Percentiles rank a stretch among this genome's conserved stretches.
Conservation (phyloP, 1,140 invertebrate species). For the Helicoverpa zea region DNA sequence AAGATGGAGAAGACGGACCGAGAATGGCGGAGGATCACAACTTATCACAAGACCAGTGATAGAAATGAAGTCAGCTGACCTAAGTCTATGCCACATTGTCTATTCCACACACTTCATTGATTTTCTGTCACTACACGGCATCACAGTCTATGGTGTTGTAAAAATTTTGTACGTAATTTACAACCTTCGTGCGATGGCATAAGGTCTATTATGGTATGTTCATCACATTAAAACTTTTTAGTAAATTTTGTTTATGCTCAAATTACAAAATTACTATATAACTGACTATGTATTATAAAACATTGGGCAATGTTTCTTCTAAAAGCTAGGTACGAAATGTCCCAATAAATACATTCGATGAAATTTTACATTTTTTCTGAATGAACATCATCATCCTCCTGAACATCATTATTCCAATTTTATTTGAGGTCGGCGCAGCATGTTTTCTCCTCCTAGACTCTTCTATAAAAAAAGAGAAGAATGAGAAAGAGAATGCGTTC, state of each 20-base stretch:
- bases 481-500: too few relatives aligned
- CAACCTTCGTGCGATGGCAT: background rate
- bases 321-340: too few relatives aligned
- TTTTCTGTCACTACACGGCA: slow-evolving; percentile 58
- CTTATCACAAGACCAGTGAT: slow-evolving; percentile 87
- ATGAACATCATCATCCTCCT: too few relatives aligned
- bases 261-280: background rate
- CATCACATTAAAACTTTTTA: background rate
- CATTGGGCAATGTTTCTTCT: too few relatives aligned
- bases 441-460: too few relatives aligned
- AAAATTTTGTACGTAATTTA: background rate
- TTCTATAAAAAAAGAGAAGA: too few relatives aligned
- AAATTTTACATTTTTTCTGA: too few relatives aligned
- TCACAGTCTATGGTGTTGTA: background rate
- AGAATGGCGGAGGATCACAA: slow-evolving; percentile 86
- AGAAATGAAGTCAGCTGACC: slow-evolving; percentile 86
- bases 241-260: slow-evolving; percentile 1
- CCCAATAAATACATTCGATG: too few relatives aligned
- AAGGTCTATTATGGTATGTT: background rate
- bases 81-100: slow-evolving; percentile 75
- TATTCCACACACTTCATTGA: slow-evolving; percentile 72
- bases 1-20: slow-evolving; percentile 83
- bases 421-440: too few relatives aligned
- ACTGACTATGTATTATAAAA: background rate
- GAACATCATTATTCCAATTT: too few relatives aligned